Percentiles rank a stretch among this genome's conserved stretches.
phyloP scores from a whole-genome alignment of 2,113 vertebrate genomes.

The Montifringilla adamsi region DNA sequence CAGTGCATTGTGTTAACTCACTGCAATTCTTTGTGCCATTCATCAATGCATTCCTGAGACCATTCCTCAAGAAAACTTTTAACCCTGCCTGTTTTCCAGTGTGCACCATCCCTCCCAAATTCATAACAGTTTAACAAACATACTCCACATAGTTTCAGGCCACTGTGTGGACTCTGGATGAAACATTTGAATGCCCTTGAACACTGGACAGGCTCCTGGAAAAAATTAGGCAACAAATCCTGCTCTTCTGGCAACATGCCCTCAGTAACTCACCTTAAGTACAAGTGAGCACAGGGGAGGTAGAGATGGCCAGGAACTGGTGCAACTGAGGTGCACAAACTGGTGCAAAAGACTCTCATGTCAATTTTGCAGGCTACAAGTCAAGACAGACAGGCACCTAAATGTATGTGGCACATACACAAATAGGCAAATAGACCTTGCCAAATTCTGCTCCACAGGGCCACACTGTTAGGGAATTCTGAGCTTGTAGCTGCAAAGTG shows the following conservation, averaged over 20 bases:
- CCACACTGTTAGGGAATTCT: neutral
- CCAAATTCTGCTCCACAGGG: neutral
- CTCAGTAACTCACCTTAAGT: neutral
- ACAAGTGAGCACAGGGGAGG: neutral
- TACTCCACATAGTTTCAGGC: fast-evolving
- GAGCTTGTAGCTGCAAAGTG: neutral
- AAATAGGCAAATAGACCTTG: neutral
- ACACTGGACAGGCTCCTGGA: neutral
- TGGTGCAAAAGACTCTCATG: neutral
- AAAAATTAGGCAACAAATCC: neutral
- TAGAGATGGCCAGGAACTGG: neutral
- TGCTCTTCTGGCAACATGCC: neutral
- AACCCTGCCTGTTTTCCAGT: neutral
- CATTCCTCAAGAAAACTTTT: neutral
- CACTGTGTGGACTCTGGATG: neutral
- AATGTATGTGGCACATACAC: fast-evolving
- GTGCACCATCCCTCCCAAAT: neutral
- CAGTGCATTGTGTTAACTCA: neutral
- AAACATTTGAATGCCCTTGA: neutral
- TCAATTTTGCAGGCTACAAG: neutral
- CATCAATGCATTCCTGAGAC: neutral
- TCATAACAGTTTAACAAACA: neutral
- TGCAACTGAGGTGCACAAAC: neutral
- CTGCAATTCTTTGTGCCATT: neutral
- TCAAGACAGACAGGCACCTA: neutral